Base-by-base conservation (phyloP, 2,113 vertebrate species). In the Zosterops pallidus region DNA sequence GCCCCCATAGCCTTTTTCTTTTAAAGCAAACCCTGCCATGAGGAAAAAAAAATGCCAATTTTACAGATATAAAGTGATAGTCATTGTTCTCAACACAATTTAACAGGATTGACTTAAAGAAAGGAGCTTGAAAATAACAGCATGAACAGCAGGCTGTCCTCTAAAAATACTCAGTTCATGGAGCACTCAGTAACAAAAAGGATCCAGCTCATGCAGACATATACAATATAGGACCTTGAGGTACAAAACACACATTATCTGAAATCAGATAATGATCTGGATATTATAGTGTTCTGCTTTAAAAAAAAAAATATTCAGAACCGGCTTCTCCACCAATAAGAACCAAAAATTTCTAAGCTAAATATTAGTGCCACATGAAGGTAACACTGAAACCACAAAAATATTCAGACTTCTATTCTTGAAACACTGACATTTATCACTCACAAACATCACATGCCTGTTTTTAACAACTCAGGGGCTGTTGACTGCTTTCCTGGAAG, bases 61-160 rank as follows among this genome's bases (percentile, higher is more conserved):
- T 94, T 81, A 87, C 59, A 72, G 64, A 55, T 83, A 50, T 6
- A 55, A 14, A 55, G 52, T 63, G 31, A 78, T 1, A 93, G 50
- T 9, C 52, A 93, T 81, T 94, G 75, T 91, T 26, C 42, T 90
- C 59, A 80, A 86, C 29, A 67, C 70, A 88, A 85, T 91, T 80
- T 74, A 91, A 72, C 8, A 77, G 24, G 44, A 83, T 19, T 23
- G 59, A 59, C 31, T 89, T 65, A 83, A 77, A 80, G 57, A 77
- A 94, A 85, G 29, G 39, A 76, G 33, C 26, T 88, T 67, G 84
- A 90, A 94, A 90, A 89, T 74, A 80, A n/a, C 37, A 47, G 42
- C 22, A 67, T 56, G 75, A 91, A 70, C 24, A 91, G 75, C 60
- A 59, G 33, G 63, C 9, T 83, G 42, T 82, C 28, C 29, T 92